Conservation (phyloP, 2,113 vertebrate species). For the Apeltes quadracus region DNA sequence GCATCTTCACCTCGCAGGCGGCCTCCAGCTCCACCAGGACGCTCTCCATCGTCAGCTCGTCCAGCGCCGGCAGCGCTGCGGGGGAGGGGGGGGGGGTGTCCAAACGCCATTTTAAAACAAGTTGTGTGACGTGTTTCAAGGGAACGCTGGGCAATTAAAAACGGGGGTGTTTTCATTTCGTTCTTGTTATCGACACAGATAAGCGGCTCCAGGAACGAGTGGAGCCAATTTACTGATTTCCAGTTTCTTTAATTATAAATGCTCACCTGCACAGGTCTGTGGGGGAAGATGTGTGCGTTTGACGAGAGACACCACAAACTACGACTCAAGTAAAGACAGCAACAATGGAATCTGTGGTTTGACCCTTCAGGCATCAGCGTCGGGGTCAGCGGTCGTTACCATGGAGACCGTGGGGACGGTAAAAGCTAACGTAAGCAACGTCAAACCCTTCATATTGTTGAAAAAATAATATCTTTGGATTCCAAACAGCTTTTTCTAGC, state of each 20-base stretch:
- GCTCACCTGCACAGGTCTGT: slow-evolving; percentile 36
- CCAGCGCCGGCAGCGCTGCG: slow-evolving; percentile 89
- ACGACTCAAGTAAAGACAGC: not conserved
- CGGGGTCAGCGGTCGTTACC: slow-evolving; percentile 53
- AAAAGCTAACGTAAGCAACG: too few relatives aligned
- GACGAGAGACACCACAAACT: not conserved
- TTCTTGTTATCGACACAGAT: slow-evolving; percentile 3
- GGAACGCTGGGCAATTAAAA: slow-evolving; percentile 33
- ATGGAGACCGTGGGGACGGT: not conserved
- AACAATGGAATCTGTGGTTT: too few relatives aligned
- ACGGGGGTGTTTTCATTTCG: not conserved
- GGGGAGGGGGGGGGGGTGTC: slow-evolving; percentile 17
- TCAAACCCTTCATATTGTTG: not conserved
- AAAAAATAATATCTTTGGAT: not conserved
- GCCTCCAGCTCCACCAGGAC: slow-evolving; percentile 93
- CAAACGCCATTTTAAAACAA: not conserved
- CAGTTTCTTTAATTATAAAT: slow-evolving; percentile 46
- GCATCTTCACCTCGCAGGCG: slow-evolving; percentile 92
- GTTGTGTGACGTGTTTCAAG: not conserved
- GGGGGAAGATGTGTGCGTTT: slow-evolving; percentile 5
- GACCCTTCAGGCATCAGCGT: not conserved
- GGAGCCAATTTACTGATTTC: slow-evolving; percentile 18
- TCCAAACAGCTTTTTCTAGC: not conserved
- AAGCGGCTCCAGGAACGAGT: slow-evolving; percentile 20
- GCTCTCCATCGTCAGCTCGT: slow-evolving; percentile 92